Base-by-base conservation (phyloP, 2,888 invertebrate species). In the Tipula helvola region DNA sequence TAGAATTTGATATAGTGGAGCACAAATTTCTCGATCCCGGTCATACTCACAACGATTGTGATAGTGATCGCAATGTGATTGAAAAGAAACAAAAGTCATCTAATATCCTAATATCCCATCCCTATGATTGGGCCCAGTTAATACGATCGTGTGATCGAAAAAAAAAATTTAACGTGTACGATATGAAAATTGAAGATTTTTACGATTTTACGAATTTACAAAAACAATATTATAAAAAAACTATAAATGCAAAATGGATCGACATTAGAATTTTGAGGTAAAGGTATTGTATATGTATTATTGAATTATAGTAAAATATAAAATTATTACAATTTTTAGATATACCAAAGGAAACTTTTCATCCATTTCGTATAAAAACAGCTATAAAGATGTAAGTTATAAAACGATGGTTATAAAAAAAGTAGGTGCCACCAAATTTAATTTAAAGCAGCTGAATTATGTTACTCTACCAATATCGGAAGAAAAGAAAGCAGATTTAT, bases 21-120 rank as follows among this genome's bases (percentile, higher is more conserved):
- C 85, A 85, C 41, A 85, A 85, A 85, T 85, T 85, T 85, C 18
- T 85, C 16, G 85, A 85, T 8, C 41, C 85, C 12, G 85, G 41
- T 1, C 85, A 85, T 85, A 41, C 41, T 2, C 85, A 42, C 16
- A 5, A 16, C 41, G 85, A 85, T 16, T 85, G 85, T 16, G 41
- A 85, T 41, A 42, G 16, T 5, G 85, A 85, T 39, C 84, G 13
- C 13, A n/a, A 3, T 13, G 16, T 84, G 10, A 84, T 84, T 12
- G 39, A 84, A 39, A 36, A 4, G 5, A 84, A 84, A 13, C n/a
- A 10, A 7, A 16, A 16, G 16, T 52, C 52, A 10, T 16, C 16
- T 52, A 52, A 52, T 44, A 2, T 10, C 10, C 44, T 44, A 12
- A 12, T 44, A 44, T 44, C 52, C 4, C 52, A 52, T 52, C 52